A percentile compares a stretch with the other conserved stretches of the same genome.
Evolutionary conservation across 2,797 vertebrate genomes (phyloP).

Genomic region (Channallabes apus): DNA sequence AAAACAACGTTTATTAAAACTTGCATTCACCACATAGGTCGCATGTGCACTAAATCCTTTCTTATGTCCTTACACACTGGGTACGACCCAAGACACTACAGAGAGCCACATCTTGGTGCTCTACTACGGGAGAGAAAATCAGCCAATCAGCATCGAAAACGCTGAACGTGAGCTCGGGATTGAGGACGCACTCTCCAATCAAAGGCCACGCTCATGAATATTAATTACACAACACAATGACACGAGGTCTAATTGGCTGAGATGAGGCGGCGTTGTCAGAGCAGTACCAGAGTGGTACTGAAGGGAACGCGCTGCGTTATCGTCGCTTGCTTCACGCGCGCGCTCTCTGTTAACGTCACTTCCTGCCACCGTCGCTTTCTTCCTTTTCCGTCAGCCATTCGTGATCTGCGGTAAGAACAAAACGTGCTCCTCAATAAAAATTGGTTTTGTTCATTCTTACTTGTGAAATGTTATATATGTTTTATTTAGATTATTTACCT

Average conservation of each 20-base stretch:
- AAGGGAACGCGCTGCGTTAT: background rate
- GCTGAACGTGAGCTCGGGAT: background rate
- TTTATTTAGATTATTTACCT: accelerated
- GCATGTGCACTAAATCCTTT: background rate
- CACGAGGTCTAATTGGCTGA: background rate
- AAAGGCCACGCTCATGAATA: background rate
- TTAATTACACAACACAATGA: background rate
- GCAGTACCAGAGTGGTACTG: background rate
- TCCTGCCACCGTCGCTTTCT: constrained; percentile 42
- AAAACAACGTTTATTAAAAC: background rate
- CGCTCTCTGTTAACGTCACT: constrained; percentile 18
- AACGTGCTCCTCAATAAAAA: constrained; percentile 25
- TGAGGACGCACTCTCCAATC: background rate
- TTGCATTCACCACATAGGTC: background rate
- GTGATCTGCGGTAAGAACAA: constrained; percentile 53
- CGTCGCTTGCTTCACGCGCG: background rate
- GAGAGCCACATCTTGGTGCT: too few species aligned
- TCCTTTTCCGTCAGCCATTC: constrained; percentile 62
- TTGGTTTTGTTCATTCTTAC: background rate
- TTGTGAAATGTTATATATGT: background rate
- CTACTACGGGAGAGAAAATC: background rate
- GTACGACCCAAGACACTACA: background rate
- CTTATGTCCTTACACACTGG: background rate
- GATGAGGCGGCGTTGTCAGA: background rate
- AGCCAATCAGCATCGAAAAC: constrained; percentile 20